phyloP scores from a whole-genome alignment of 2,113 vertebrate genomes.

The Dissostichus mawsoni region DNA sequence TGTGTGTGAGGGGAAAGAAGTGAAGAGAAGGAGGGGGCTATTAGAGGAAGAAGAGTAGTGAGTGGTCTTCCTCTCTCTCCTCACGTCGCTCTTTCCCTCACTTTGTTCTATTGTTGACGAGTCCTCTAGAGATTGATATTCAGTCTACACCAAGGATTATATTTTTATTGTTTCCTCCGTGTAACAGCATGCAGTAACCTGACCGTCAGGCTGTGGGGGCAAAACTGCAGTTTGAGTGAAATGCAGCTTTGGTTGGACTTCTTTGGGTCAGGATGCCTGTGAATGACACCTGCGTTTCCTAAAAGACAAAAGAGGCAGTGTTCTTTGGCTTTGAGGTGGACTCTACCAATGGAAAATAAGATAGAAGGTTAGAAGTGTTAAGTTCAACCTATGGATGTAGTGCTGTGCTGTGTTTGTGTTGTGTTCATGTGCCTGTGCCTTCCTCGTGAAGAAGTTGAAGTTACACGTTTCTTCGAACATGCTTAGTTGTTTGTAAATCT shows the following conservation, averaged over 20 bases:
- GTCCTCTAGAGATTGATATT: constrained; percentile 73
- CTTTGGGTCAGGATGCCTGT: constrained; percentile 82
- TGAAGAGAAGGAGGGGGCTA: constrained; percentile 78
- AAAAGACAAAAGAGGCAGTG: constrained; percentile 79
- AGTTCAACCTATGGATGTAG: constrained; percentile 71
- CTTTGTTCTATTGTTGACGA: constrained; percentile 85
- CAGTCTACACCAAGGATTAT: constrained; percentile 72
- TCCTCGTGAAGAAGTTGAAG: constrained; percentile 68
- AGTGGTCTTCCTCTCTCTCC: constrained; percentile 74
- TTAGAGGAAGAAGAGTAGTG: constrained; percentile 77
- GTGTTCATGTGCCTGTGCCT: constrained; percentile 40
- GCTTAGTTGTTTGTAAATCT: constrained; percentile 39
- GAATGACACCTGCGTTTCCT: constrained; percentile 82
- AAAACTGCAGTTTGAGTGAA: constrained; percentile 70
- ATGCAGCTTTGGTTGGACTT: constrained; percentile 75
- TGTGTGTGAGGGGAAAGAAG: constrained; percentile 73
- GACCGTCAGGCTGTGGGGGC: constrained; percentile 48
- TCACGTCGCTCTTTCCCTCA: constrained; percentile 79
- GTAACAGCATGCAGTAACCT: constrained; percentile 54
- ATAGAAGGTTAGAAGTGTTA: constrained; percentile 87
- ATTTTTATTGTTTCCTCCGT: constrained; percentile 36
- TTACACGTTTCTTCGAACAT: constrained; percentile 53
- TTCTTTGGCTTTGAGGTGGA: constrained; percentile 70
- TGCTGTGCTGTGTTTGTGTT: constrained; percentile 65
- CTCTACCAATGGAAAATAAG: constrained; percentile 86